Base-by-base conservation (phyloP, 2,113 vertebrate genomes). In the Hyperoodon ampullatus region DNA sequence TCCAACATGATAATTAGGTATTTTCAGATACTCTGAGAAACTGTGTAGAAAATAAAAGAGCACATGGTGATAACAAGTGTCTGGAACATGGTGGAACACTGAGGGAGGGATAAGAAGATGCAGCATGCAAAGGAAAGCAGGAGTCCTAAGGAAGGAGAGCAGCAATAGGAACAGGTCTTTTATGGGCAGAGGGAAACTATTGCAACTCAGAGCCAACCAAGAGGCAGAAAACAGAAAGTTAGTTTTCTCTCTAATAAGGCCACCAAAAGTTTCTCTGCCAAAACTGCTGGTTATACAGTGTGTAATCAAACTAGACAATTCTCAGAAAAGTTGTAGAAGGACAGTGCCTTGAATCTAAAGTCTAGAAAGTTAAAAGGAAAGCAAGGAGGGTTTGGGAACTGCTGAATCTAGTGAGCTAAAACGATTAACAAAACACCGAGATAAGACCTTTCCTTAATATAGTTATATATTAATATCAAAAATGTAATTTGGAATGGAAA, bases 401-500 rank as follows among this genome's bases (percentile, higher is more conserved):
- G 8, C 63, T 88, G 18, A 95, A 90, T 70, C 68, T 16, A 78
- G 35, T 28, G n/a, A 87, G 23, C 19, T 80, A 90, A 93, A 72
- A 63, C 33, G 75, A 58, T 50, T 84, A 61, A 70, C 50, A 90
- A 72, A 60, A 91, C 39, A 74, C 70, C 30, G 78, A 85, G 53
- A 30, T 8, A 6, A 85, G n/a, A 88, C 8, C 68, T 55, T 72
- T 90, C 18, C 68, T 75, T 84, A 96, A 74, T 65, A 15, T 26
- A 53, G 39, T 70, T 74, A 50, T 24, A 83, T 78, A 68, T 60
- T 88, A 94, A 88, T 72, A 85, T 30, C 85, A 44, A 74, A 72
- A 53, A 86, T 81, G 7, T 39, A 91, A 95, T 71, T 81, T 93
- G 58, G 18, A 85, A 39, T 90, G 5, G 4, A 96, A 94, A 88